Percentiles rank a stretch among this genome's conserved stretches.
These are phyloP conservation scores for Venustoraphidia nigricollis DNA, from an alignment of 2,888 invertebrate genomes.

Conservation along the genomic window DNA sequence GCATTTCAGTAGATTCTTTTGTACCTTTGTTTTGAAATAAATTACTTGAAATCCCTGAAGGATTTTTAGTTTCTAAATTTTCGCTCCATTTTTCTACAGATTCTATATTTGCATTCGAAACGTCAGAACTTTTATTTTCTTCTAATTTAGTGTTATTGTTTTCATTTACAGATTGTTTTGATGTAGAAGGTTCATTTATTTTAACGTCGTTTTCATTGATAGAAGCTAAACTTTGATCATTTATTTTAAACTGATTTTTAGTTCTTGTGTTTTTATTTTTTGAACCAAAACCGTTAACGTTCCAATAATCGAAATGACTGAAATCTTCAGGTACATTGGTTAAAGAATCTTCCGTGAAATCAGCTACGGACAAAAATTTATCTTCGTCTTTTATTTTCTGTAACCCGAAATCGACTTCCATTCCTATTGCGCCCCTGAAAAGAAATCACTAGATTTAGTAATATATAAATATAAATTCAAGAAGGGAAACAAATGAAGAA, in stretches of 20 bases:
- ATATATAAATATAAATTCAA: too few species aligned
- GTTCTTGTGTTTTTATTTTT: constrained; percentile 9
- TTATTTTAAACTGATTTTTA: constrained; percentile 6
- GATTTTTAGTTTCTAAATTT: too few species aligned
- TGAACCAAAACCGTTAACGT: too few species aligned
- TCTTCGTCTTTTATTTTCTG: constrained; percentile 17
- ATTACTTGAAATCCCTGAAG: too few species aligned
- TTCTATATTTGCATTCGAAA: too few species aligned
- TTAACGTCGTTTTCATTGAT: too few species aligned
- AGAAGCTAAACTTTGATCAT: constrained; percentile 1
- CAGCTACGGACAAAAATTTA: constrained; percentile 33
- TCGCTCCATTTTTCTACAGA: too few species aligned
- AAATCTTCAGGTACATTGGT: constrained; percentile 24
- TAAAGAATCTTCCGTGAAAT: constrained; percentile 33
- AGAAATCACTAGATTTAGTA: neutral
- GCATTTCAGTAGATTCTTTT: constrained; percentile 8
- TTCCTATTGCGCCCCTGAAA: constrained; percentile 32
- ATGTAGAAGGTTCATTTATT: too few species aligned
- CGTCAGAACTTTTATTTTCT: too few species aligned
- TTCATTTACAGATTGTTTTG: too few species aligned
- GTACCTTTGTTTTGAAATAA: neutral
- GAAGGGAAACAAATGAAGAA: neutral
- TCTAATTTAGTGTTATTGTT: too few species aligned
- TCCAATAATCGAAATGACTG: too few species aligned
- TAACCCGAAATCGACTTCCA: constrained; percentile 35